Base-by-base conservation (phyloP, 1,140 invertebrate genomes). In the Lasaia peninsularis region DNA sequence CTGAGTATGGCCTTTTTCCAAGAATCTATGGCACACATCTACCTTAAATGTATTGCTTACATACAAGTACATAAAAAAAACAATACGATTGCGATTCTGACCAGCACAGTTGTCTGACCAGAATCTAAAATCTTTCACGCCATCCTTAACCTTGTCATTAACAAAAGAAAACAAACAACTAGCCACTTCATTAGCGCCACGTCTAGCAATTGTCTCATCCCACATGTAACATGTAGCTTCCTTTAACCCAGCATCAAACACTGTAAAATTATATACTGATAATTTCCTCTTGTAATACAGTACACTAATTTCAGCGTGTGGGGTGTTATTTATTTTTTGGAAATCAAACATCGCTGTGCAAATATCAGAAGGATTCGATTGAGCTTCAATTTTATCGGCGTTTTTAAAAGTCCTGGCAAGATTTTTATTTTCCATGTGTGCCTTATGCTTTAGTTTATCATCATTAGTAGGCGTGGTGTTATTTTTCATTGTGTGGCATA, bases 301-400 rank as follows among this genome's bases (percentile, higher is more conserved):
- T 16, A 59, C 40, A 44, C 63, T 58, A 28, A 52, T 24, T 52
- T 62, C 50, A 48, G 37, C 60, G 52, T 54, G 49, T 4, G 55
- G 63, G 2, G 35, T 55, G 1, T 31, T 32, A 21, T 49, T 33
- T 21, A 66, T 44, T 59, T 66, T 66, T 62, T 62, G 53, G 44
- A 66, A 66, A 37, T 60, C 60, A 49, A 58, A 66, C 18, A 24
- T 48, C 12, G 64, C 64, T 14, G 64, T 32, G 32, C 32, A 33
- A 11, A 59, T 2, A 24, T 60, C 37, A 20, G 35, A 28, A 12
- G 31, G 50, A 32, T 50, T 58, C 33, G 16, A 5, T 20, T 35
- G 16, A n/a, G 56, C 56, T 11, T 56, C 21, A 20, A 50, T 12
- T 56, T 66, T 66, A 48, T 62, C 60, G 40, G 33, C 18, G 7